Evolutionary conservation across 2,113 vertebrate genomes (phyloP), one percentile per base, ranked within the genome.

Genomic region (Thinocorus orbignyianus): DNA sequence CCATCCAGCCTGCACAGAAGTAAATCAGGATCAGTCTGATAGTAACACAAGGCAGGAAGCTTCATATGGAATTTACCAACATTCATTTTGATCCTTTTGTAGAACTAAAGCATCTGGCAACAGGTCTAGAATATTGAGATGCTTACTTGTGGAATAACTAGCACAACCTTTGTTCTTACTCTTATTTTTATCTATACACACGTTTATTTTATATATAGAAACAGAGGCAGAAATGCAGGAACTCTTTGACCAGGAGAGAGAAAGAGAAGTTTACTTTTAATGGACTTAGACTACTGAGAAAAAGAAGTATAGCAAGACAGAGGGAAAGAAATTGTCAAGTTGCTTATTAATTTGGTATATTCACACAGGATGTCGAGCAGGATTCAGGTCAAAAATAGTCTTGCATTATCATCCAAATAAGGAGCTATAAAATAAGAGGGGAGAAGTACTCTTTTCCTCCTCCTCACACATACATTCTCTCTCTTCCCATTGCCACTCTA

Each of bases 341-440:
- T 68, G 3, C 7, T 68, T 11, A 54, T 88, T 68, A 54, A 30
- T 83, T 55, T 39, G 15, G 17, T 81, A 22, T 24, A n/a, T 7
- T 22, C 1, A 0, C 18, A 55, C 11, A 51, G 25, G 37, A 74
- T 22, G 33, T 0, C 22, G 31, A 68, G 15, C 1, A 1, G 22
- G 8, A 60, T 78, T 74, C 39, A 64, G 15, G 6, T 77, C 15
- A 86, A 73, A 81, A 64, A 31, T 3, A 80, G 6, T 26, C 44
- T 69, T 57, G 23, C 20, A 30, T 60, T 54, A 55, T 28, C 28
- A 58, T 4, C 15, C 37, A 55, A 33, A 48, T 22, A 69, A 76
- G 44, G 23, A 79, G 10, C 23, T 82, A 42, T 16, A 82, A 64
- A 81, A 60, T 13, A 88, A 66, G 13, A 31, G 16, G 7, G 19